phyloP scores from a whole-genome alignment of 2,113 vertebrate genomes.

The Lethenteron camtschaticum region DNA sequence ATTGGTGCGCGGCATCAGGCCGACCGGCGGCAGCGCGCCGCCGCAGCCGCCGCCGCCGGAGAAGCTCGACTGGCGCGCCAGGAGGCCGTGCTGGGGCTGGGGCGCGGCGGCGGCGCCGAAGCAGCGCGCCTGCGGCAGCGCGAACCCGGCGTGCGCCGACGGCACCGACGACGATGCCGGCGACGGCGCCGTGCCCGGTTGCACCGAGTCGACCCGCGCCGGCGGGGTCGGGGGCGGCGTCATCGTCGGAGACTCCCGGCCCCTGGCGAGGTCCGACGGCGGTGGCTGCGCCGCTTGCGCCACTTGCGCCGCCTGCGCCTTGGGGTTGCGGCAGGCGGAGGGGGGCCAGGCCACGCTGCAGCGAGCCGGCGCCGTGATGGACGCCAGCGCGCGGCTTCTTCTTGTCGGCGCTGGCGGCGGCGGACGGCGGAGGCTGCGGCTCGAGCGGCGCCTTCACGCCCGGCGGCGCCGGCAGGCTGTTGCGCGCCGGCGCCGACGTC shows the following conservation, averaged over 20 bases:
- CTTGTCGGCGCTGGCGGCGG: background rate
- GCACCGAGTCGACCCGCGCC: background rate
- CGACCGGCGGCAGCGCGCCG: background rate
- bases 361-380: background rate
- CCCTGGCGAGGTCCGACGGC: background rate
- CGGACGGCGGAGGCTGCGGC: slow-evolving; percentile 19
- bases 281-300: too few relatives aligned
- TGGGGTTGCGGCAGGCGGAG: too few relatives aligned
- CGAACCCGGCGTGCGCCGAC: too few relatives aligned
- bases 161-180: too few relatives aligned
- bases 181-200: background rate
- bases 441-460: slow-evolving; percentile 22
- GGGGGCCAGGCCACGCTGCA: background rate
- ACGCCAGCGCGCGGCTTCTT: too few relatives aligned
- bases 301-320: too few relatives aligned
- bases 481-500: too few relatives aligned
- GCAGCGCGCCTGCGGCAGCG: too few relatives aligned
- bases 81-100: background rate
- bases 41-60: background rate
- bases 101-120: too few relatives aligned
- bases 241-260: background rate
- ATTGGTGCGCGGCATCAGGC: slow-evolving; percentile 10
- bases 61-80: background rate
- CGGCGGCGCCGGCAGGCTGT: too few relatives aligned
- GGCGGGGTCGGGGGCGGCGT: background rate